Evolutionary conservation across 2,888 invertebrate genomes (phyloP), one percentile per base, ranked within the genome.

Genomic region (Panzeria rudis): DNA sequence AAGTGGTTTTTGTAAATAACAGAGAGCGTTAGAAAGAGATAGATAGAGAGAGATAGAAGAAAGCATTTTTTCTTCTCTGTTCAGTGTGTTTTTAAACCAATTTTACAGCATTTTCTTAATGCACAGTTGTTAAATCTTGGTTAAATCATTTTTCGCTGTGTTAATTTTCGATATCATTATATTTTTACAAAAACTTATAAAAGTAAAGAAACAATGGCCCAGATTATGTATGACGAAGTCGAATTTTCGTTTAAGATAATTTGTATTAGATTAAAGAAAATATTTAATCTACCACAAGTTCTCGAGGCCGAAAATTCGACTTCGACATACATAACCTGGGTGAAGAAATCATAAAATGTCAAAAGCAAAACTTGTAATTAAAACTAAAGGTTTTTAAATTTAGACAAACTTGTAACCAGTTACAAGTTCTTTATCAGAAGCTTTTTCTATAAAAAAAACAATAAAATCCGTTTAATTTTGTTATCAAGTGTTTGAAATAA

Each of bases 141-240:
- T 86, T 81, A 50, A 86, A 83, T 83, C 76, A 72, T 79, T 86
- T 88, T 91, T 91, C 90, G 90, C 90, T 91, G 91, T 89, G 90
- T 89, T 90, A 87, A 87, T 90, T 89, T 89, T 90, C 91, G 91
- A 88, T 88, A 84, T 82, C 62, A 68, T 71, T 64, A 61, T 38
- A 44, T 80, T 56, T 62, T 79, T 75, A 83, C 62, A 79, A 80
- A 64, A 84, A 68, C n/a, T 59, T 20, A 23, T 20, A 73, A 69
- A 68, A 25, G 56, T 23, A 62, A 75, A 66, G 15, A 17, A 80
- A 75, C 52, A 44, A 50, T 59, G 25, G 5, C 5, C 29, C 29
- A 29, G 29, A 29, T 29, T 29, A 29, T n/a, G 29, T 29, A 29
- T 29, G 29, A 4, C 29, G 29, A 29, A 4, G 29, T 29, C 29